These are phyloP conservation scores for Calliscelio sp. DNA, from an alignment of 2,888 invertebrate genomes.

Conservation along the genomic window DNA sequence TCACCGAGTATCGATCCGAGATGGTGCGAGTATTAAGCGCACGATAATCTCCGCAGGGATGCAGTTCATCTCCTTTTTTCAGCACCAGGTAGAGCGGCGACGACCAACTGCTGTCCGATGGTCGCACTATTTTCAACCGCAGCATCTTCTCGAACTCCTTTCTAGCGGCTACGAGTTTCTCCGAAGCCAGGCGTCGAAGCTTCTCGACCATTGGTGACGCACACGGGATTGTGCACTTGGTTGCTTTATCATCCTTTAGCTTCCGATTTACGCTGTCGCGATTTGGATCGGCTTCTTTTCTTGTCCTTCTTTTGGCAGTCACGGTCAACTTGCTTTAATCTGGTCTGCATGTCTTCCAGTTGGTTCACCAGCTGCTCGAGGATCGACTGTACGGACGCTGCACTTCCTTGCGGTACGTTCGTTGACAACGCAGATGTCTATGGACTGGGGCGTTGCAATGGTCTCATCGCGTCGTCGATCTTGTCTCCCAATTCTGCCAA, in stretches of 20 bases:
- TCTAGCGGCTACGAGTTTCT: constrained; percentile 78
- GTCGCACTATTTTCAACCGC: constrained; percentile 83
- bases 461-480: no score
- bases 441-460: no score
- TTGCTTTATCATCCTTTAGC: constrained; percentile 16
- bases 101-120: constrained; percentile 83
- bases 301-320: no score
- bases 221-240: constrained; percentile 43
- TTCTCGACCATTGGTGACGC: constrained; percentile 80
- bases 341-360: no score
- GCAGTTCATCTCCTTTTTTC: constrained; percentile 75
- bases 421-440: no score
- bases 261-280: background rate
- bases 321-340: no score
- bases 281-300: background rate
- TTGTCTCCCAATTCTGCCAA: no score
- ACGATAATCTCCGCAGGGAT: constrained; percentile 79
- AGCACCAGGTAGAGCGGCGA: constrained; percentile 81
- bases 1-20: constrained; percentile 72
- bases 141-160: constrained; percentile 80
- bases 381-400: no score
- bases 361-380: no score
- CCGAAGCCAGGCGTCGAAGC: constrained; percentile 80
- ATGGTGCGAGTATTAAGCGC: constrained; percentile 76
- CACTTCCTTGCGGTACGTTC: no score